phyloP scores from a whole-genome alignment of 1,140 invertebrate genomes.

The Rhopalosiphum maidis region DNA sequence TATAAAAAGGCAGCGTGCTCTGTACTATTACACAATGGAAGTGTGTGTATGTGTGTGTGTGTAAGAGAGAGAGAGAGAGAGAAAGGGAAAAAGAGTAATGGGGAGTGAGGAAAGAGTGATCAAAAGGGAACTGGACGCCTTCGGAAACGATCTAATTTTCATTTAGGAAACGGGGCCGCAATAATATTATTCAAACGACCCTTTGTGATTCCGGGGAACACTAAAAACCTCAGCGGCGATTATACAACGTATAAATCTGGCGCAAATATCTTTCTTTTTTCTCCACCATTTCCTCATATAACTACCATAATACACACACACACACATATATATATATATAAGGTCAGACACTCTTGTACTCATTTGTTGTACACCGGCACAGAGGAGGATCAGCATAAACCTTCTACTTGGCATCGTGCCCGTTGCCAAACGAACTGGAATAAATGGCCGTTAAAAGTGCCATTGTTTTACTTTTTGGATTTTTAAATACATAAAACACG shows the following conservation, averaged over 20 bases:
- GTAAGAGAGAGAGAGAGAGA: background rate
- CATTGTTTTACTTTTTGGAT: conserved; percentile 36
- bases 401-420: conserved; percentile 31
- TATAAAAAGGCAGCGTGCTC: conserved; percentile 22
- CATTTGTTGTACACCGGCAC: background rate
- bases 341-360: background rate
- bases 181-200: conserved; percentile 51
- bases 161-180: conserved; percentile 49
- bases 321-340: background rate
- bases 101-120: background rate
- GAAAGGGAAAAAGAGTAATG: background rate
- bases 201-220: conserved; percentile 44
- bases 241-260: conserved; percentile 42
- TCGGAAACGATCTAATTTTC: conserved; percentile 45
- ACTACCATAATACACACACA: background rate
- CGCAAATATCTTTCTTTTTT: conserved; percentile 37
- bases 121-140: background rate
- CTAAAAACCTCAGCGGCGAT: conserved; percentile 39
- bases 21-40: background rate
- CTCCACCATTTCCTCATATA: conserved; percentile 8
- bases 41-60: background rate
- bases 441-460: conserved; percentile 38
- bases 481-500: conserved; percentile 46
- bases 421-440: conserved; percentile 39
- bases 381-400: background rate